Percentiles rank a stretch among this genome's conserved stretches.
Conservation (phyloP, 2,113 vertebrate genomes). For the Climacteris rufus region DNA sequence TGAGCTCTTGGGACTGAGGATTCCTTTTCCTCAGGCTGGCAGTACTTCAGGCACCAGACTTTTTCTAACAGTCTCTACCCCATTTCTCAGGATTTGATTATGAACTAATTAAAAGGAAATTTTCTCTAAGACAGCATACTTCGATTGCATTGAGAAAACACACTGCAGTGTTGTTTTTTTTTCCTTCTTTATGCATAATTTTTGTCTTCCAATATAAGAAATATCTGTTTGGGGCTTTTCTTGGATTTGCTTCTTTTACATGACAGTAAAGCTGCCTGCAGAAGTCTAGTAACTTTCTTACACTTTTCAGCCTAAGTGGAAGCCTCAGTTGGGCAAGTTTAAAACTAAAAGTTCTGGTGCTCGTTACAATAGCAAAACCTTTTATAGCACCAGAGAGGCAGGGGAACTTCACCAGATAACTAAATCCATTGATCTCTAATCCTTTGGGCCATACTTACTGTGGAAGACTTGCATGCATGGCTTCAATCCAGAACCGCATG, state of each 20-base stretch:
- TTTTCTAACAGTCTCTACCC: neutral
- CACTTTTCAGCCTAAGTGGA: neutral
- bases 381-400: slow-evolving; percentile 65
- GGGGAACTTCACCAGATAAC: slow-evolving; percentile 67
- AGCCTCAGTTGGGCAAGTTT: neutral
- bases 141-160: neutral
- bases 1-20: neutral
- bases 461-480: slow-evolving; percentile 72
- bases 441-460: slow-evolving; percentile 66
- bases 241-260: neutral
- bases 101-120: neutral
- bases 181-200: neutral
- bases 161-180: too few relatives aligned
- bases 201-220: neutral
- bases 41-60: neutral
- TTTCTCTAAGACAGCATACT: neutral
- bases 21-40: neutral
- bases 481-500: slow-evolving; percentile 65
- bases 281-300: neutral
- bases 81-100: slow-evolving; percentile 16
- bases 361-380: slow-evolving; percentile 64
- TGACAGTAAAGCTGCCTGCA: neutral
- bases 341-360: slow-evolving; percentile 29
- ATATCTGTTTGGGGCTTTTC: neutral
- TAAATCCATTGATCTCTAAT: slow-evolving; percentile 68